Evolutionary conservation across 35 echinoderm and acorn worm genomes (phyloP).

Genomic region (Ophiothrix spiculata): DNA sequence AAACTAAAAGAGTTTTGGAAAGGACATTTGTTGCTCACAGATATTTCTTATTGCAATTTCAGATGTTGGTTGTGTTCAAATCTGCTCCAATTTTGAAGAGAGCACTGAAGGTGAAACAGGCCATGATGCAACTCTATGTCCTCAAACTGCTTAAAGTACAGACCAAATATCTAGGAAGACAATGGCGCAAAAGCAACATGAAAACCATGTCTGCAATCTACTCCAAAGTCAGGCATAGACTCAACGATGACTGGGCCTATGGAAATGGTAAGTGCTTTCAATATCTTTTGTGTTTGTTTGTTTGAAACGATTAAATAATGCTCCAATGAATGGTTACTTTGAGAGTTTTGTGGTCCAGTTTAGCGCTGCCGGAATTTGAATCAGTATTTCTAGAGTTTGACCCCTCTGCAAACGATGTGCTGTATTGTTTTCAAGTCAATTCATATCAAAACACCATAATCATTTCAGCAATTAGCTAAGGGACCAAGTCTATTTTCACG

Average conservation of each 20-base stretch:
- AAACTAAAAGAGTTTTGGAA: no score
- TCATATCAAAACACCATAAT: no score
- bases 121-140: slow-evolving; percentile 94
- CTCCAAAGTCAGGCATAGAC: slow-evolving; percentile 87
- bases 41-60: no score
- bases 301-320: neutral
- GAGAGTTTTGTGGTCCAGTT: no score
- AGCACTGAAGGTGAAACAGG: slow-evolving; percentile 95
- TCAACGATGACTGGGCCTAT: slow-evolving; percentile 98
- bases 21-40: no score
- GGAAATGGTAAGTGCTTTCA: slow-evolving; percentile 69
- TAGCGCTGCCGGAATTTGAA: no score
- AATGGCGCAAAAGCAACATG: slow-evolving; percentile 99
- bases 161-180: slow-evolving; percentile 93
- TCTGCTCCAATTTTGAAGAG: slow-evolving; percentile 96
- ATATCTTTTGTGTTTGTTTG: neutral
- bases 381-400: neutral
- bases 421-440: no score
- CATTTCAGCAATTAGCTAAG: no score
- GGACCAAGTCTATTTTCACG: no score
- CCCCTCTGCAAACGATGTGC: neutral
- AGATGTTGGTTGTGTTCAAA: slow-evolving; percentile 99
- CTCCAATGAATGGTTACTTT: neutral
- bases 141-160: slow-evolving; percentile 90
- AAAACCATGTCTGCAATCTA: slow-evolving; percentile 99